Conservation (phyloP, 2,113 vertebrate genomes). For the Argyrosomus japonicus region DNA sequence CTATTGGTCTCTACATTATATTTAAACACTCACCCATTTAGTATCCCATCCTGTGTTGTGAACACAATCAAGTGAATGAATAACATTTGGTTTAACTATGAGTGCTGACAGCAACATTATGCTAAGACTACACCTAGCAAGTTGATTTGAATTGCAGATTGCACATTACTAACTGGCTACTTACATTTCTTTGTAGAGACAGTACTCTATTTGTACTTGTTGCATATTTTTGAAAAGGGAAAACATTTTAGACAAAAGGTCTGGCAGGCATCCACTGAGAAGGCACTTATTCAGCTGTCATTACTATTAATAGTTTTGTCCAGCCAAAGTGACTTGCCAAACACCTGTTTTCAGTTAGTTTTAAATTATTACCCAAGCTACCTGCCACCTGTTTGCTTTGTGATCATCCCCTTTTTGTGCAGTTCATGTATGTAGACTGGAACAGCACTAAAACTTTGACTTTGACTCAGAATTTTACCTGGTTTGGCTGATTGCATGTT, state of each 20-base stretch:
- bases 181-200: background rate
- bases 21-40: background rate
- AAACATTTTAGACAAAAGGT: background rate
- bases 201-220: background rate
- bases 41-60: background rate
- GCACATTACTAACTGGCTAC: background rate
- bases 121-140: background rate
- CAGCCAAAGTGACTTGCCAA: background rate
- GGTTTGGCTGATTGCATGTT: background rate
- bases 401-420: background rate
- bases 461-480: background rate
- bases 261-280: background rate
- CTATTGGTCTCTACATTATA: background rate
- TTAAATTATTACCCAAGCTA: background rate
- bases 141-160: background rate
- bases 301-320: constrained; percentile 25
- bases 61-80: constrained; percentile 26
- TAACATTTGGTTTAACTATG: constrained; percentile 20
- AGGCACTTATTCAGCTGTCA: constrained; percentile 6
- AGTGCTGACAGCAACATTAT: background rate
- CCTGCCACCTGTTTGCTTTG: constrained; percentile 14
- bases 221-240: background rate
- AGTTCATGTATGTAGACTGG: background rate
- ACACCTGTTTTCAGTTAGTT: constrained; percentile 30
- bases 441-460: background rate